Evolutionary conservation across 1,140 invertebrate genomes (phyloP), one percentile per base, ranked within the genome.

Genomic region (Anoplophora glabripennis): DNA sequence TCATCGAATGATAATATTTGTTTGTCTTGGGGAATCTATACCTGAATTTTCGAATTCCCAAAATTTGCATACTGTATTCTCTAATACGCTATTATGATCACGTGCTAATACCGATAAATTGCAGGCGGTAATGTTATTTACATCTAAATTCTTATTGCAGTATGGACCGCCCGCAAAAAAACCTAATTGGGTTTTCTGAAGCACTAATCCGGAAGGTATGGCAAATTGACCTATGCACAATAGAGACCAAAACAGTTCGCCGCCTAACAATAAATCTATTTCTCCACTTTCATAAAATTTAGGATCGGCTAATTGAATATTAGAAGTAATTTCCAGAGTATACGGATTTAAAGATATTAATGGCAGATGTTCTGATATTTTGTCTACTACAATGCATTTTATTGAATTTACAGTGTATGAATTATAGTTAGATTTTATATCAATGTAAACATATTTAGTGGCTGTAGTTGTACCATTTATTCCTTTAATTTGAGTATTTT

Each of bases 241-340:
- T 8, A 18, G 35, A 34, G 9, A n/a, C 8, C 14, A 61, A 56
- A 61, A 28, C 21, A 28, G 21, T 28, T 28, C 21, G 21, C 21
- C 21, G 21, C 21, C 21, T 28, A 28, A 28, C 51, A 56, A 34
- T 18, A 34, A 35, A 36, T 9, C 21, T 21, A 0, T 52, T 36
- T 11, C 48, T 10, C 35, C 54, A 21, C 21, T 28, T 28, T 28
- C 21, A 28, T 28, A 28, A 5, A 73, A 33, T 49, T 74, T 61
- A 28, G 72, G 65, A 0, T 45, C 44, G 18, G 49, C 53, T 4
- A 57, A 59, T 28, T 14, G 21, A 41, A 65, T 21, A 57, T 71
- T 72, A 7, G 64, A 11, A 12, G 68, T 56, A 59, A 71, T 70
- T 7, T 66, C 68, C 7, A 73, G 57, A 33, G 55, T 47, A 15